A percentile compares a stretch with the other conserved stretches of the same genome.
Conservation (phyloP, 2,113 vertebrate genomes). For the Marcusenius ussheri region DNA sequence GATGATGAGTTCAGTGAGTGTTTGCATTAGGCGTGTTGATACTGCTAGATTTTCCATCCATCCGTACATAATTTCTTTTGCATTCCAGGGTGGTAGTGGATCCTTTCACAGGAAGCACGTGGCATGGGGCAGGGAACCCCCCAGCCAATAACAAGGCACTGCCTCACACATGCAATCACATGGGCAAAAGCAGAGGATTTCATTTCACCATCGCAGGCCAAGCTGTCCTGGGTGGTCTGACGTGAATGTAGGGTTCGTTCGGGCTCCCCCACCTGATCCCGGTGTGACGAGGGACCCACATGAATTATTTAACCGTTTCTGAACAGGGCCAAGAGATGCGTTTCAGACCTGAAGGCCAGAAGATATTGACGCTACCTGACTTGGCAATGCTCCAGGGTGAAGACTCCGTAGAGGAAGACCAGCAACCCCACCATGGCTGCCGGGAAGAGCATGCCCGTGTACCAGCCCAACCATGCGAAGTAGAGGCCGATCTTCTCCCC, state of each 20-base stretch:
- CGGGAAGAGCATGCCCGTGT: conserved; percentile 94
- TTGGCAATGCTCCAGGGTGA: conserved; percentile 83
- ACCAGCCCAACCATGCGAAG: conserved; percentile 96
- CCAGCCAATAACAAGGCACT: neutral
- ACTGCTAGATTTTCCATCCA: neutral
- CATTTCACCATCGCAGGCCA: neutral
- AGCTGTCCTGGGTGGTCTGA: neutral
- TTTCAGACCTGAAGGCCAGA: neutral
- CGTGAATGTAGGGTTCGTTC: neutral
- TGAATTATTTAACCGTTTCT: neutral
- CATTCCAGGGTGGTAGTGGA: neutral
- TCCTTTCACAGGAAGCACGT: neutral
- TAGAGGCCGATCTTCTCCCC: conserved; percentile 95
- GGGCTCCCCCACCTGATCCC: neutral
- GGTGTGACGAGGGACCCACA: neutral
- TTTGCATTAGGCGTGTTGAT: neutral
- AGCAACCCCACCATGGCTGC: conserved; percentile 85
- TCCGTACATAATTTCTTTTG: neutral
- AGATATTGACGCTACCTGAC: conserved; percentile 73
- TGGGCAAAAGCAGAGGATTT: neutral
- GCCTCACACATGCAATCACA: neutral
- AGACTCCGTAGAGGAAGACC: conserved; percentile 87
- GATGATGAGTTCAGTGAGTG: neutral
- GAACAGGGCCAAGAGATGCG: neutral
- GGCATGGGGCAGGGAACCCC: neutral